Base-by-base conservation (phyloP, 1,140 invertebrate genomes). In the Cyphomyrmex costatus region DNA sequence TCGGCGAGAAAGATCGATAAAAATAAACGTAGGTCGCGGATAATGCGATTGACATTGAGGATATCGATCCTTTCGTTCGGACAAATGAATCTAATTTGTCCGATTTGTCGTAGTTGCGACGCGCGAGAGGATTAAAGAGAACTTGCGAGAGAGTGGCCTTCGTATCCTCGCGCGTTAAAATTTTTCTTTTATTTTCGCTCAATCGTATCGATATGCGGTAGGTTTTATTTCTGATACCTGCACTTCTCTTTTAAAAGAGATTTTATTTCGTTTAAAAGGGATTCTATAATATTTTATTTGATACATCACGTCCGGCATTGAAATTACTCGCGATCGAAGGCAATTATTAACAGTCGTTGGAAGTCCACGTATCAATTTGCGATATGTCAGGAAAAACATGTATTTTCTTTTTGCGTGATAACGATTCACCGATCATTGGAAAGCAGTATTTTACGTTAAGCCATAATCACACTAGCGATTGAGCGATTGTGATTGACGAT, bases 271-370 rank as follows among this genome's bases (percentile, higher is more conserved):
- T 76, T 76, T 16, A 24, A 21, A 21, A 30, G 27, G 7, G 3
- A 79, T 30, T 73, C 3, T 3, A n/a, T n/a, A n/a, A n/a, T n/a
- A 1, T 60, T 60, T 46, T 14, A 19, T 21, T 58, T 5, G 24
- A 6, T 14, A 3, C 66, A 33, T 0, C 65, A 53, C 21, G 30
- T 30, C 21, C 14, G 30, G 78, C 63, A 56, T 82, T 82, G 49
- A 80, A 71, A 56, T 80, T 70, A 80, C 21, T 58, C 14, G 19
- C 66, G 53, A 71, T 71, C 24, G 2, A 70, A 14, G 16, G 42
- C 49, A 12, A 70, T 66, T 51, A 19, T 78, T 30, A n/a, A 65
- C n/a, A 3, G 19, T 70, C 21, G 21, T 5, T 12, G 3, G 5
- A 33, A 14, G 2, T 24, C 12, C 3, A 24, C 27, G 27, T 24